phyloP scores from a whole-genome alignment of 92 coral and sea anemone genomes.

The Parazoanthus atlanticus region DNA sequence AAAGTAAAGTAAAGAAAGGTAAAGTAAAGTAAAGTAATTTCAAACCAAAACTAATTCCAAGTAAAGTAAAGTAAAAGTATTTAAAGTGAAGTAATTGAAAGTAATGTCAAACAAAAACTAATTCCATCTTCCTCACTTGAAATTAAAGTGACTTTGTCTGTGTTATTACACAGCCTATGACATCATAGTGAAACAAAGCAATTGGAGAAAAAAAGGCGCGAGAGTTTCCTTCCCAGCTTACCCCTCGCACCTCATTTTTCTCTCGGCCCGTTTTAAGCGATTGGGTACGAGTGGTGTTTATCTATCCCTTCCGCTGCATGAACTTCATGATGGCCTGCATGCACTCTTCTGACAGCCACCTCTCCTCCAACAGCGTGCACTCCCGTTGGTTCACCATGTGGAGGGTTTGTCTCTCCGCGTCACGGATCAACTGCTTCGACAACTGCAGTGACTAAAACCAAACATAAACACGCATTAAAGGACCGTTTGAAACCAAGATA shows the following conservation, averaged over 20 bases:
- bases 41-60: no score
- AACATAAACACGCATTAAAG: background rate
- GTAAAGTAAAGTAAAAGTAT: no score
- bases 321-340: slow-evolving; percentile 91
- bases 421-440: slow-evolving; percentile 91
- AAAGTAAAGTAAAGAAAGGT: no score
- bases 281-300: background rate
- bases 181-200: no score
- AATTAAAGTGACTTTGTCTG: no score
- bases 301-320: slow-evolving; percentile 77
- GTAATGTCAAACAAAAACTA: no score
- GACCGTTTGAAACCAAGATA: background rate
- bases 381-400: slow-evolving; percentile 89
- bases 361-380: slow-evolving; percentile 78
- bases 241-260: background rate
- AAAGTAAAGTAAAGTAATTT: no score
- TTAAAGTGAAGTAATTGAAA: no score
- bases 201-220: background rate
- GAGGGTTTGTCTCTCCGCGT: slow-evolving; percentile 67
- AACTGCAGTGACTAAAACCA: slow-evolving; percentile 76
- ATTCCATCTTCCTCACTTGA: no score
- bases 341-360: slow-evolving; percentile 99
- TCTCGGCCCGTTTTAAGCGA: background rate
- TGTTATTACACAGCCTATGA: no score
- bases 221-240: background rate